Base-by-base conservation (phyloP, 1,140 invertebrate genomes). In the Hesperophylax magnus region DNA sequence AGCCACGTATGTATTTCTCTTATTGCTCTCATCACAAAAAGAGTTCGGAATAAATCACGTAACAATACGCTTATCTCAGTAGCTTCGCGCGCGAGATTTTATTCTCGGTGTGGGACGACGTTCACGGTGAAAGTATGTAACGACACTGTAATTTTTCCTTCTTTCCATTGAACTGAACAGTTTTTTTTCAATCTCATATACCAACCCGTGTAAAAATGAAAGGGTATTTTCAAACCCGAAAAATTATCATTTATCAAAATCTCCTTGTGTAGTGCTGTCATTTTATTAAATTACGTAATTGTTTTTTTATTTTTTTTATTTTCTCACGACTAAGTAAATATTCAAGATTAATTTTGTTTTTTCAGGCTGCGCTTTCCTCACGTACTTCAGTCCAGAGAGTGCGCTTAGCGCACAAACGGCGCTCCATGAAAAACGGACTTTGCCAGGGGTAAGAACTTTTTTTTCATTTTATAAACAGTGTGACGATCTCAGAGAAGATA, bases 351-450 rank as follows among this genome's bases (percentile, higher is more conserved):
- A 18, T 58, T 5, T 18, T 20, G 5, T 58, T 71, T 71, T n/a
- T 47, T 71, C 93, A 98, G 97, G 97, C 88, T 98, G 97, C 93
- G 97, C 97, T 86, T 98, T 99, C 92, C 93, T 99, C 88, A 99
- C 98, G 85, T 98, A 98, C 92, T 98, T 96, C 90, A 96, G 94
- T 89, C 94, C 97, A 87, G 97, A 98, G 89, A 97, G 96, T 91
- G 97, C 97, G 85, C 92, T 96, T 87, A 95, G 93, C 91, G 97
- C 96, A 87, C 96, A 98, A 91, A 93, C 94, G 89, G 94, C 96
- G 86, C 94, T 98, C 86, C 97, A 98, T 94, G 97, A 99, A 92
- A 98, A 98, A 93, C 96, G 97, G 91, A 97, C 97, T 89, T 93
- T 99, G 92, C 96, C 97, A 91, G 97, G 97, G 96, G 97, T 98